These are phyloP conservation scores for Leptodactylus fuscus DNA, from an alignment of 2,113 vertebrate species.

Conservation along the genomic window DNA sequence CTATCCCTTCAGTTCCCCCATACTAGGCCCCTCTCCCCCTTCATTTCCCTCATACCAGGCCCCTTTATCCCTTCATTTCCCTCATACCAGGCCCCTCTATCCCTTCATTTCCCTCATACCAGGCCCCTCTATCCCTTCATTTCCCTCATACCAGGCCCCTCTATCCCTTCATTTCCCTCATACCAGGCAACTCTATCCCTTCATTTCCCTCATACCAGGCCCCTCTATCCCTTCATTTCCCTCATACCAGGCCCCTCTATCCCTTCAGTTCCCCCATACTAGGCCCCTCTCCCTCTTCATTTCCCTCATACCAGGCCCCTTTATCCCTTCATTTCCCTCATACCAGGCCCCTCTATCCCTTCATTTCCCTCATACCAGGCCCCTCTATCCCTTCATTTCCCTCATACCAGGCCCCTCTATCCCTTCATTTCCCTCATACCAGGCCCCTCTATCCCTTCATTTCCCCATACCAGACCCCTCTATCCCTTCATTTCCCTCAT, in stretches of 20 bases:
- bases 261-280: not conserved
- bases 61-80: no score
- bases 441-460: not conserved
- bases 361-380: not conserved
- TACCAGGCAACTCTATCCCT: not conserved
- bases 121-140: not conserved
- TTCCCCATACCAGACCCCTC: not conserved
- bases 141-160: not conserved
- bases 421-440: not conserved
- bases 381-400: not conserved
- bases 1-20: not conserved
- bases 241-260: not conserved
- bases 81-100: not conserved
- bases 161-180: not conserved
- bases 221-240: no score
- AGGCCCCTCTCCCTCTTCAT: no score
- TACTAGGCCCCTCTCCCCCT: not conserved
- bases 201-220: no score
- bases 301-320: not conserved
- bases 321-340: not conserved
- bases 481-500: not conserved
- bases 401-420: no score
- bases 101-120: not conserved
- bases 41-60: no score
- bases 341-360: not conserved